Evolutionary conservation across 2,113 vertebrate species (phyloP).

Genomic region (Austrofundulus limnaeus): DNA sequence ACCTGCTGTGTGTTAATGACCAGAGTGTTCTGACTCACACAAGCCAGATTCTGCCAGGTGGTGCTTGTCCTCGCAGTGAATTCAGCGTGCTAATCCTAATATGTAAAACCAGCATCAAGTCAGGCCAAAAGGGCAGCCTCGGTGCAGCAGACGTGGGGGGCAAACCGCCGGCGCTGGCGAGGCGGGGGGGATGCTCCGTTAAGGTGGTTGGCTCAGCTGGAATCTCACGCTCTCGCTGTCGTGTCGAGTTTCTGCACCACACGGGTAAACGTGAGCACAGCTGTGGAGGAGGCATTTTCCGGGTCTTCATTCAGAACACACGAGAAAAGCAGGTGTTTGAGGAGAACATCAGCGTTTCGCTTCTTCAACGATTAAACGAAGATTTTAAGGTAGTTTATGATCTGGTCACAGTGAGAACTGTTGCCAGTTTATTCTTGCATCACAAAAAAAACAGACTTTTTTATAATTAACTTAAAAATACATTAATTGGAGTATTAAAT

Average conservation of each 20-base stretch:
- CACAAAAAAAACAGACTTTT: conserved; percentile 2
- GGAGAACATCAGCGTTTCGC: neutral
- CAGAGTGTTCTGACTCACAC: conserved; percentile 44
- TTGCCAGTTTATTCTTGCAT: neutral
- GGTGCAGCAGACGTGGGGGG: neutral
- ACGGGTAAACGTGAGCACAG: neutral
- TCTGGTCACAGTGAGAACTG: neutral
- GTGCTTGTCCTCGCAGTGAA: conserved; percentile 53
- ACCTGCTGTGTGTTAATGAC: conserved; percentile 59
- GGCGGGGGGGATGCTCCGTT: neutral
- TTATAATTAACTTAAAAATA: conserved; percentile 28
- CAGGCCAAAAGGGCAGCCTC: conserved; percentile 20
- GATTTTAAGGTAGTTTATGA: neutral
- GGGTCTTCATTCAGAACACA: conserved; percentile 11
- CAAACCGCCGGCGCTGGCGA: conserved; percentile 5
- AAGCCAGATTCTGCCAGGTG: conserved; percentile 61
- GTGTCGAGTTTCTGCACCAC: conserved; percentile 11
- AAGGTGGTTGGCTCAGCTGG: conserved; percentile 18
- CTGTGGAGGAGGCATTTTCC: conserved; percentile 1
- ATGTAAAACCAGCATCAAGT: conserved; percentile 41
- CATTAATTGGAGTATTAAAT: conserved; percentile 41
- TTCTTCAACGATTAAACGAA: neutral
- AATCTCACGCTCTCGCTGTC: conserved; percentile 18
- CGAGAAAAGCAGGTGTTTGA: conserved; percentile 18
- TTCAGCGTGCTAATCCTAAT: conserved; percentile 57